These are phyloP conservation scores for Varanus komodoensis DNA, from an alignment of 2,113 vertebrate genomes.

Conservation along the genomic window DNA sequence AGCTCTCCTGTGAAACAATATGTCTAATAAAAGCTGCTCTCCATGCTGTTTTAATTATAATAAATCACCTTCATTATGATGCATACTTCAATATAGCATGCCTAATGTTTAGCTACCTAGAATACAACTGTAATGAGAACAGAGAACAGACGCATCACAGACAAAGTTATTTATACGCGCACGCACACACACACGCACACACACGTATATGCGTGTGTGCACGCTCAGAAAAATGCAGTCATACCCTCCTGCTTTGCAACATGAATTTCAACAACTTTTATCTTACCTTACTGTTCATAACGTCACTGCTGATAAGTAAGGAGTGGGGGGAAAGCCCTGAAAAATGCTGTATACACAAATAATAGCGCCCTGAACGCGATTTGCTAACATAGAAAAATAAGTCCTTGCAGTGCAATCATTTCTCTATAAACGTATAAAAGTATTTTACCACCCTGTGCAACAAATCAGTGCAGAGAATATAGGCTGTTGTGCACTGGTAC, in stretches of 20 bases:
- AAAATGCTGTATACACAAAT: slow-evolving; percentile 82
- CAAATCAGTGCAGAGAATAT: slow-evolving; percentile 82
- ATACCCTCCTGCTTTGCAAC: slow-evolving; percentile 67
- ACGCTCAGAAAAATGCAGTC: slow-evolving; percentile 68
- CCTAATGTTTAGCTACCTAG: slow-evolving; percentile 72
- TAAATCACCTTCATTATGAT: slow-evolving; percentile 85
- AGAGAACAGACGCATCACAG: slow-evolving; percentile 60
- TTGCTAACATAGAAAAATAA: slow-evolving; percentile 77
- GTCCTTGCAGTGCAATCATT: slow-evolving; percentile 80
- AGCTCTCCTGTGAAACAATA: slow-evolving; percentile 77
- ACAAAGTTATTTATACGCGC: slow-evolving; percentile 78
- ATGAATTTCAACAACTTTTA: slow-evolving; percentile 82
- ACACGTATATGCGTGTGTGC: neutral
- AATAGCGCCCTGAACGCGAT: slow-evolving; percentile 75
- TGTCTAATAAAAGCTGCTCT: slow-evolving; percentile 77
- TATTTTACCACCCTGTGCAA: slow-evolving; percentile 83
- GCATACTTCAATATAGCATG: slow-evolving; percentile 75
- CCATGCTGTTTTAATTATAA: slow-evolving; percentile 82
- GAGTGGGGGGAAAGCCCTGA: slow-evolving; percentile 45
- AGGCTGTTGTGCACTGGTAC: slow-evolving; percentile 70
- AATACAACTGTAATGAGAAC: slow-evolving; percentile 76
- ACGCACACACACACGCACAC: neutral
- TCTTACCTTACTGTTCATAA: slow-evolving; percentile 80
- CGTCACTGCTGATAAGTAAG: slow-evolving; percentile 67
- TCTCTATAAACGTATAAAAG: slow-evolving; percentile 82